These are phyloP conservation scores for Loriculus beryllinus DNA, from an alignment of 2,797 vertebrate species.

Conservation along the genomic window DNA sequence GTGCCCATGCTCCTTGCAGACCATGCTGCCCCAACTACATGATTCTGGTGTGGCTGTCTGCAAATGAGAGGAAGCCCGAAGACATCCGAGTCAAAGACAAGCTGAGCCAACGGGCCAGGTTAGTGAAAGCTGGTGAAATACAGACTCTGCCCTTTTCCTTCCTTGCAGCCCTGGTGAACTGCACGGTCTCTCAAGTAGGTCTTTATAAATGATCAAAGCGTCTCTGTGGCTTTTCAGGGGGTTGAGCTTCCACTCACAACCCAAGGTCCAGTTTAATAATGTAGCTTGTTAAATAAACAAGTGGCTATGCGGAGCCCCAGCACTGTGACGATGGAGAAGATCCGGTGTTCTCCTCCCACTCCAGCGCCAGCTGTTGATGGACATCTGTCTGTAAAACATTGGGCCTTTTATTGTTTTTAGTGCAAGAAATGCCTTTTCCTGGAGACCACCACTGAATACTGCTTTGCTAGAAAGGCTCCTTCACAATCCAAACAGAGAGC, in stretches of 20 bases:
- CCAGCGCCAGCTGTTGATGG: constrained; percentile 54
- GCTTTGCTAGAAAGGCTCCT: constrained; percentile 48
- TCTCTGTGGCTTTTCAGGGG: constrained; percentile 20
- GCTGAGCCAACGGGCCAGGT: background rate
- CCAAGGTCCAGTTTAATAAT: constrained; percentile 59
- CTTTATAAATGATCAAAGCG: constrained; percentile 27
- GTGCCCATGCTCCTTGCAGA: accelerated
- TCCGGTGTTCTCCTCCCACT: constrained; percentile 62
- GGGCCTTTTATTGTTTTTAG: constrained; percentile 61
- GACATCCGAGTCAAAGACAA: background rate
- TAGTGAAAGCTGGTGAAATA: constrained; percentile 44
- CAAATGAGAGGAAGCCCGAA: background rate
- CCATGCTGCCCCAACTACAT: accelerated
- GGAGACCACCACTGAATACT: constrained; percentile 58
- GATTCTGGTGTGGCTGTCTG: background rate
- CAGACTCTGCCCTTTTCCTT: background rate
- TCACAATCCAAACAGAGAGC: constrained; percentile 65
- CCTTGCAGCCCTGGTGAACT: background rate
- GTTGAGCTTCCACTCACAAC: constrained; percentile 37
- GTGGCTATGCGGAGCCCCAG: constrained; percentile 20
- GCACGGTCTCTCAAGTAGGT: background rate
- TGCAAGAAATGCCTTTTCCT: constrained; percentile 65
- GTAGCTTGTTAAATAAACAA: constrained; percentile 67
- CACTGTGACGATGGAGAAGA: constrained; percentile 65
- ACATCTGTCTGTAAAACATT: constrained; percentile 66